These are phyloP conservation scores for Patella depressa DNA, from an alignment of 2,888 invertebrate species.

Conservation along the genomic window DNA sequence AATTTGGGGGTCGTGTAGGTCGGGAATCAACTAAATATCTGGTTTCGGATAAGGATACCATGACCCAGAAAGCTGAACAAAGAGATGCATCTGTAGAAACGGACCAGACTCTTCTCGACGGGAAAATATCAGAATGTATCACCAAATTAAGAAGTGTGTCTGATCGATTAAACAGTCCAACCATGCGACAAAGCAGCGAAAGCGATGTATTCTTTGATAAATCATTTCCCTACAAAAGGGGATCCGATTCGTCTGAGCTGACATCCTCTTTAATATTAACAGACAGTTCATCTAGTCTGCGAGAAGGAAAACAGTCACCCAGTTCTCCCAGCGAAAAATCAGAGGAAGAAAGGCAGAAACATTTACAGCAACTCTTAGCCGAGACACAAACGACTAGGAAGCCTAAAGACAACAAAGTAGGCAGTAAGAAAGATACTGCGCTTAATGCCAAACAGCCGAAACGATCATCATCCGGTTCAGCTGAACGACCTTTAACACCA, in stretches of 20 bases:
- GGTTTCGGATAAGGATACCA: slow-evolving; percentile 42
- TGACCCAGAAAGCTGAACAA: slow-evolving; percentile 39
- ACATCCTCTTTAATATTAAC: not conserved
- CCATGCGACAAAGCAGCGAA: slow-evolving; percentile 30
- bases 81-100: slow-evolving; percentile 53
- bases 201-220: slow-evolving; percentile 28
- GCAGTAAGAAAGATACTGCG: slow-evolving; percentile 8
- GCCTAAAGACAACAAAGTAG: slow-evolving; percentile 36
- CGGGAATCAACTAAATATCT: slow-evolving; percentile 2
- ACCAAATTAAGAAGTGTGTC: slow-evolving; percentile 66
- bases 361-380: slow-evolving; percentile 45
- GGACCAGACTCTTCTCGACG: slow-evolving; percentile 51
- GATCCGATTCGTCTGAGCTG: slow-evolving; percentile 19
- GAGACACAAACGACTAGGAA: slow-evolving; percentile 47
- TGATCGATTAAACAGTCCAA: slow-evolving; percentile 63
- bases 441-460: not conserved
- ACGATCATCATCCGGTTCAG: not conserved
- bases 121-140: slow-evolving; percentile 67
- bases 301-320: too few relatives aligned
- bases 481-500: slow-evolving; percentile 1
- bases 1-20: slow-evolving; percentile 28
- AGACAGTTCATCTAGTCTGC: slow-evolving; percentile 11
- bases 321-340: not conserved
- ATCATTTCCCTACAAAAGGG: slow-evolving; percentile 16
- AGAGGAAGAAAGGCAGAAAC: slow-evolving; percentile 47